phyloP scores from a whole-genome alignment of 2,113 vertebrate species.

The Halcyon malimbica region DNA sequence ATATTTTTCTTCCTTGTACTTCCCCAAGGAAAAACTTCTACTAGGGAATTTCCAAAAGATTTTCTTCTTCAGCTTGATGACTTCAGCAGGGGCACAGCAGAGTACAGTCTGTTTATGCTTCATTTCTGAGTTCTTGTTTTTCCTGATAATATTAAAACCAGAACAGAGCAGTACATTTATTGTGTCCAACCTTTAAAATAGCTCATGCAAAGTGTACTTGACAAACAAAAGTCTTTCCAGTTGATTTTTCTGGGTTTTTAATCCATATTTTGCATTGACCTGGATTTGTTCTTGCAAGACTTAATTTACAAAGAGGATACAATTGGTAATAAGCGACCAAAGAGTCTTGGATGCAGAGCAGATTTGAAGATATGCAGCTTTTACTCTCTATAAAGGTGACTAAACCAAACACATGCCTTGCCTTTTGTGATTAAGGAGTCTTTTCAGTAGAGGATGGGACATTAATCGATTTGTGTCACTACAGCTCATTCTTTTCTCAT shows the following conservation, averaged over 20 bases:
- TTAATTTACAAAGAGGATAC: background rate
- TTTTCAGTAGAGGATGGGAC: background rate
- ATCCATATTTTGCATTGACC: background rate
- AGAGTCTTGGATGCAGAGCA: background rate
- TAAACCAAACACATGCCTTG: background rate
- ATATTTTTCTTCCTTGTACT: background rate
- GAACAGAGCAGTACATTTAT: background rate
- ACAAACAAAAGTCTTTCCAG: background rate
- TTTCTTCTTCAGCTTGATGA: background rate
- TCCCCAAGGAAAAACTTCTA: background rate
- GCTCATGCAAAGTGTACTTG: background rate
- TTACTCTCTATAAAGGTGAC: background rate
- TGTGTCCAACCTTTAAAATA: too few relatives aligned
- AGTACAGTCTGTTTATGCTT: background rate
- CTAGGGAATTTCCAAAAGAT: background rate
- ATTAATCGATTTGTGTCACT: background rate
- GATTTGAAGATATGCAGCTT: background rate
- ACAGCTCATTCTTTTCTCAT: background rate
- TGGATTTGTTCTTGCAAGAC: background rate
- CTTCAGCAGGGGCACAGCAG: background rate
- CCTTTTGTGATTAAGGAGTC: background rate
- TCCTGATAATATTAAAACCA: background rate
- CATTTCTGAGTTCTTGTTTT: conserved; percentile 7
- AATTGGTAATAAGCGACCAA: background rate
- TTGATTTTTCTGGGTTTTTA: background rate